Evolutionary conservation across 2,888 invertebrate species (phyloP).

Genomic region (Chouioia cunea): DNA sequence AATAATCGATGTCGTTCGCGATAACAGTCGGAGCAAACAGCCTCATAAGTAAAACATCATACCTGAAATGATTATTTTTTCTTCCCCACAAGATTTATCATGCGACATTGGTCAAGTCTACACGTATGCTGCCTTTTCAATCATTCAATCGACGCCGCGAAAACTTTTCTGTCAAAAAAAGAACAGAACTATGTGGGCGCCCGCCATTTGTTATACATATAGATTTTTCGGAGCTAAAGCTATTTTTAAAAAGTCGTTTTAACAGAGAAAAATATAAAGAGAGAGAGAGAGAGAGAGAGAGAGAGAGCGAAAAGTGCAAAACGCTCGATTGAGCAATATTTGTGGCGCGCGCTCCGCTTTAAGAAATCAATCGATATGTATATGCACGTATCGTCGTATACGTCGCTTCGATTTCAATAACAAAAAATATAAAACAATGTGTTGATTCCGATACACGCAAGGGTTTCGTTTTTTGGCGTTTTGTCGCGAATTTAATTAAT

Average conservation of each 20-base stretch:
- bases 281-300: too few species aligned
- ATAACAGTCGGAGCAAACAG: constrained; percentile 1
- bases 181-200: not conserved
- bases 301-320: constrained; percentile 9
- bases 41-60: too few species aligned
- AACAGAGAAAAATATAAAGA: not conserved
- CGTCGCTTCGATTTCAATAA: constrained; percentile 1
- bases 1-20: too few species aligned
- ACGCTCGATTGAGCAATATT: constrained; percentile 33
- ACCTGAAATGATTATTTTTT: too few species aligned
- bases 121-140: too few species aligned
- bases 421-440: constrained; percentile 38
- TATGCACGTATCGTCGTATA: not conserved
- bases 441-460: constrained; percentile 11
- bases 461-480: constrained; percentile 7
- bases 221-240: constrained; percentile 3
- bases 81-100: too few species aligned
- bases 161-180: not conserved
- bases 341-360: constrained; percentile 12
- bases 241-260: constrained; percentile 36
- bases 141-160: too few species aligned
- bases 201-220: not conserved
- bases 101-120: too few species aligned
- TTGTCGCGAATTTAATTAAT: constrained; percentile 32
- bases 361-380: constrained; percentile 37